A percentile compares a stretch with the other conserved stretches of the same genome.
Evolutionary conservation across 2,888 invertebrate species (phyloP).

Genomic region (Drosophila eohydei): DNA sequence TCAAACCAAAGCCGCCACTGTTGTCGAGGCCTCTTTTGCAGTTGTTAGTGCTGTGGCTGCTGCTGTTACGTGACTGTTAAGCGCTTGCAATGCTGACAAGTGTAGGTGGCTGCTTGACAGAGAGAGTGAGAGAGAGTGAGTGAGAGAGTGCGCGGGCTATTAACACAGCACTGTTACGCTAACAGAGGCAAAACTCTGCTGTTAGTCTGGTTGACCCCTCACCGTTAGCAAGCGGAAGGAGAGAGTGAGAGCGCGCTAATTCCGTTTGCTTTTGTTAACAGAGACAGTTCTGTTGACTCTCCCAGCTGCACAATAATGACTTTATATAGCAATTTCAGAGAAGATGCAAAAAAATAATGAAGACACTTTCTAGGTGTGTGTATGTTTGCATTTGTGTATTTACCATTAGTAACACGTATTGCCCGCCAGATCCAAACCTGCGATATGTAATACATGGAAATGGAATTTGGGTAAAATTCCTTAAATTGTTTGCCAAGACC

Average conservation of each 20-base stretch:
- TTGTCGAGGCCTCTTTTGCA: slow-evolving; percentile 27
- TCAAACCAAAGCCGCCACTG: slow-evolving; percentile 48
- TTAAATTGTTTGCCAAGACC: slow-evolving; percentile 60
- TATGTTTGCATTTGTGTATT: slow-evolving; percentile 2
- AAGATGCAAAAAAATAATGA: slow-evolving; percentile 36
- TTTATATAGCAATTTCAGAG: slow-evolving; percentile 40
- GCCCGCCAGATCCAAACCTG: slow-evolving; percentile 41
- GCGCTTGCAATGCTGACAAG: slow-evolving; percentile 28
- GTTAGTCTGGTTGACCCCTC: slow-evolving; percentile 1
- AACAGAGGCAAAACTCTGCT: slow-evolving; percentile 23
- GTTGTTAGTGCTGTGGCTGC: slow-evolving; percentile 16
- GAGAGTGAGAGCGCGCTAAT: background rate
- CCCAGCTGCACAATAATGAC: slow-evolving; percentile 37
- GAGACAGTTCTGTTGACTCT: slow-evolving; percentile 16
- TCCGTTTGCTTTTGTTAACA: slow-evolving; percentile 11
- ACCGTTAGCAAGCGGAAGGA: background rate
- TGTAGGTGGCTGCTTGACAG: slow-evolving; percentile 46
- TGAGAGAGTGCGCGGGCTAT: background rate
- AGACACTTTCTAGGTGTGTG: slow-evolving; percentile 13
- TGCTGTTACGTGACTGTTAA: slow-evolving; percentile 34
- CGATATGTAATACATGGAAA: slow-evolving; percentile 50
- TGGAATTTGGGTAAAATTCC: slow-evolving; percentile 47
- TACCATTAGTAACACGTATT: slow-evolving; percentile 36
- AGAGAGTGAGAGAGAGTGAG: slow-evolving; percentile 6
- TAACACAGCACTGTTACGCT: slow-evolving; percentile 25